A percentile compares a stretch with the other conserved stretches of the same genome.
These are phyloP conservation scores for Odontophorus gujanensis DNA, from an alignment of 2,113 vertebrate species.

Conservation along the genomic window DNA sequence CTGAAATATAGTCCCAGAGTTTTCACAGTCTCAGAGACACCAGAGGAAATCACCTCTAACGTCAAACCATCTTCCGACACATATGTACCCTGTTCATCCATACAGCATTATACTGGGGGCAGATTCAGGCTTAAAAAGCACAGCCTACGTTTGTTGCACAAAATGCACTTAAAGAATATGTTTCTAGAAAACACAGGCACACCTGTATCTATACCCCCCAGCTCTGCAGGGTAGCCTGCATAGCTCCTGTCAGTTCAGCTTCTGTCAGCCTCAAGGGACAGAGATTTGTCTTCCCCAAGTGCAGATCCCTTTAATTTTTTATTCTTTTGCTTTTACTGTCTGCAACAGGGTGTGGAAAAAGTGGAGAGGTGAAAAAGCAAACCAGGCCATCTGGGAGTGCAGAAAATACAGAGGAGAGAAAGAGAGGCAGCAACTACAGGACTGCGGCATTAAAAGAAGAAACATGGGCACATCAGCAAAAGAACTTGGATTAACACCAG, in stretches of 20 bases:
- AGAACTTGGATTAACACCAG: background rate
- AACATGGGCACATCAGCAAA: background rate
- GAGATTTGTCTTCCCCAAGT: background rate
- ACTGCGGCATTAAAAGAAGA: background rate
- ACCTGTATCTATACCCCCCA: background rate
- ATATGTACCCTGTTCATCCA: background rate
- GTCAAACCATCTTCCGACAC: background rate
- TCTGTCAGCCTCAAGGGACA: background rate
- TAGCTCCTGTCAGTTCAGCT: background rate
- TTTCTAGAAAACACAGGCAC: background rate
- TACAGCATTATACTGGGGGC: background rate
- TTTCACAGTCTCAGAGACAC: background rate
- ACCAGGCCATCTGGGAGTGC: background rate
- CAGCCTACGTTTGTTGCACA: background rate
- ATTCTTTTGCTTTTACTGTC: background rate
- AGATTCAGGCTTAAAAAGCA: background rate
- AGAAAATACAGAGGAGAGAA: background rate
- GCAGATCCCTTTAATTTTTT: background rate
- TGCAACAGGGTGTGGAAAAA: background rate
- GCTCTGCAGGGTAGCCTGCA: background rate
- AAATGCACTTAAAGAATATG: background rate
- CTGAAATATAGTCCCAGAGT: too few relatives aligned
- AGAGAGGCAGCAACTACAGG: background rate
- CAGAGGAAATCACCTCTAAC: background rate
- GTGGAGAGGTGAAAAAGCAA: background rate